Conservation (phyloP, 30 jellyfish, hydroid and myxozoan genomes). For the Aurelia coerulea region DNA sequence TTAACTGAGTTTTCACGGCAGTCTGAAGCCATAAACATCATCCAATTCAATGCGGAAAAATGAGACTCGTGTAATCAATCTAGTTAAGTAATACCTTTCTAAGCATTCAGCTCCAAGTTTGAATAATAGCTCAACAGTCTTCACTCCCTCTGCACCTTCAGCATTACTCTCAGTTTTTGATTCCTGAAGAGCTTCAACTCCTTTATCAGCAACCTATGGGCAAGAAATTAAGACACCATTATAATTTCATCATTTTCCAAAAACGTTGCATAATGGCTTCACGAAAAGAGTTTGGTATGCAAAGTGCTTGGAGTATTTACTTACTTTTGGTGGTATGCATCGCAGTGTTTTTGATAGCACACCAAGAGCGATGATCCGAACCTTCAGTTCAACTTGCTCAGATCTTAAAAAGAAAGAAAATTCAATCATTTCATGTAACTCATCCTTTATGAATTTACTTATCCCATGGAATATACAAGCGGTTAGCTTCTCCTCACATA, state of each 20-base stretch:
- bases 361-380: slow-evolving; percentile 76
- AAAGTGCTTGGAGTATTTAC: neutral
- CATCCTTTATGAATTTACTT: no score
- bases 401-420: slow-evolving; percentile 42
- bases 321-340: slow-evolving; percentile 91
- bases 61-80: no score
- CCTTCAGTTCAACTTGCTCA: slow-evolving; percentile 30
- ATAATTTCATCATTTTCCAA: no score
- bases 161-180: neutral
- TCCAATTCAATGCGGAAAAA: no score
- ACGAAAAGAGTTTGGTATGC: no score
- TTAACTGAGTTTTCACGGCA: no score
- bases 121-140: slow-evolving; percentile 67
- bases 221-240: no score
- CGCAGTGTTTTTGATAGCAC: slow-evolving; percentile 76
- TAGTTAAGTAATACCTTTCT: slow-evolving; percentile 51
- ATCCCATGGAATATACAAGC: no score
- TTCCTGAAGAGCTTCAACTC: slow-evolving; percentile 40
- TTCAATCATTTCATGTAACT: no score
- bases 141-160: slow-evolving; percentile 44
- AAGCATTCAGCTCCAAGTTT: slow-evolving; percentile 90
- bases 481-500: no score
- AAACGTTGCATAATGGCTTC: no score
- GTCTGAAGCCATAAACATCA: no score
- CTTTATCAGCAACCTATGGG: slow-evolving; percentile 76